Conservation (phyloP, 37 sponge, comb jelly and placozoan genomes). For the Beroe ovata region DNA sequence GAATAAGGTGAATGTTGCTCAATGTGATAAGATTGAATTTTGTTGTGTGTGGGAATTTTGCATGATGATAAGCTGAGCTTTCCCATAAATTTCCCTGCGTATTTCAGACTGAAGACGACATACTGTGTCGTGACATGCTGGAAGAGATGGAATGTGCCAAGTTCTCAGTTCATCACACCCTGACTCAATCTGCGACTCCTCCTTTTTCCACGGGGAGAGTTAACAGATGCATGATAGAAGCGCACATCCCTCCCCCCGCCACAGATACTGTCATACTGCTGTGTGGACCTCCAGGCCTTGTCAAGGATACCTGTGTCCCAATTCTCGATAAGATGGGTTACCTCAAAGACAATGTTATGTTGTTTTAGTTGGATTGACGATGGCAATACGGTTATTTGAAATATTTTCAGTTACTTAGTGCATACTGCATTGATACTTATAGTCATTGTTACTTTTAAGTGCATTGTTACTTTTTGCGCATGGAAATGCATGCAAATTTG, state of each 20-base stretch:
- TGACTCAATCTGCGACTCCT: constrained; percentile 9
- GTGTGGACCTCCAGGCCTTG: constrained; percentile 97
- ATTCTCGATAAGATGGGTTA: constrained; percentile 83
- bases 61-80: too few species aligned
- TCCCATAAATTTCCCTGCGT: too few species aligned
- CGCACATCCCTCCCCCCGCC: constrained; percentile 80
- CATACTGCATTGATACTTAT: too few species aligned
- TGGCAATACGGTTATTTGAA: too few species aligned
- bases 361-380: too few species aligned
- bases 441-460: too few species aligned
- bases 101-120: constrained; percentile 57
- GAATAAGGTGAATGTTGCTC: constrained; percentile 80
- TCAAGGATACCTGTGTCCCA: constrained; percentile 90
- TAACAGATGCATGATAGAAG: constrained; percentile 76
- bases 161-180: constrained; percentile 27
- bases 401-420: too few species aligned
- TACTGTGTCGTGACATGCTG: background rate
- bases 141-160: background rate
- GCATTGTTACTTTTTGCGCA: too few species aligned
- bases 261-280: constrained; percentile 80
- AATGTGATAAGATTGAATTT: too few species aligned
- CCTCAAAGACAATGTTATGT: background rate
- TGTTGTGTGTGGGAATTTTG: too few species aligned
- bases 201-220: constrained; percentile 83
- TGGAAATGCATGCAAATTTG: too few species aligned